Evolutionary conservation across 2,113 vertebrate species (phyloP), one percentile per base, ranked within the genome.

Genomic region (Ardeotis arabs): DNA sequence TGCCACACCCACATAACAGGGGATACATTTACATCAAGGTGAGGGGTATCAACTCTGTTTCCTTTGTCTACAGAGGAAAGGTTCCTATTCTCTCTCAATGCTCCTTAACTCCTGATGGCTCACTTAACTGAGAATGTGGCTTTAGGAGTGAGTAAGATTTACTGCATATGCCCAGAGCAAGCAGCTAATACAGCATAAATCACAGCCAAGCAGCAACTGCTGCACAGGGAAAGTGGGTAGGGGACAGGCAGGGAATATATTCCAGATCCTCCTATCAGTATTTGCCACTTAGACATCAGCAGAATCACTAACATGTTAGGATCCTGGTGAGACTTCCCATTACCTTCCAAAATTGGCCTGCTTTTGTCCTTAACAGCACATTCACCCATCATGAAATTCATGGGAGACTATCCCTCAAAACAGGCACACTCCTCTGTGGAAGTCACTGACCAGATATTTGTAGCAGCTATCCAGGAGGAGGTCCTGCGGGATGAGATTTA

Each of bases 391-490:
- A 98, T 99, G 97, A 99, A 99, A 97, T 99, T 99, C 87, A 99
- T 99, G 99, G 99, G 99, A 4, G 99, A 99, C 96, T 99, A 99
- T 89, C 99, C 99, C 17, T 98, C 99, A 33, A 99, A 98, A 85
- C 99, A 99, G 94, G 44, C 96, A 52, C 98, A 98, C 96, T 98
- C 96, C 77, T 97, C 98, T 0, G 78, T 98, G 6, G 99, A 99
- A 84, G 98, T 99, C 95, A 99, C 99, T 0, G 99, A 99, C 96
- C 99, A 99, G 98, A 99, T 99, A 97, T 99, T 99, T 69, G 96
- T 98, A 3, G 90, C 96, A 12, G 98, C 99, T 39, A 98, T 99
- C 39, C 90, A 98, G 90, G 90, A 99, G 4, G 98, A 98, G 4
- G 84, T 82, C 6, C 97, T 99, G 41, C 92, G 98, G 84, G 99